Conservation (phyloP, 2,113 vertebrate species). For the Morphnarchus princeps region DNA sequence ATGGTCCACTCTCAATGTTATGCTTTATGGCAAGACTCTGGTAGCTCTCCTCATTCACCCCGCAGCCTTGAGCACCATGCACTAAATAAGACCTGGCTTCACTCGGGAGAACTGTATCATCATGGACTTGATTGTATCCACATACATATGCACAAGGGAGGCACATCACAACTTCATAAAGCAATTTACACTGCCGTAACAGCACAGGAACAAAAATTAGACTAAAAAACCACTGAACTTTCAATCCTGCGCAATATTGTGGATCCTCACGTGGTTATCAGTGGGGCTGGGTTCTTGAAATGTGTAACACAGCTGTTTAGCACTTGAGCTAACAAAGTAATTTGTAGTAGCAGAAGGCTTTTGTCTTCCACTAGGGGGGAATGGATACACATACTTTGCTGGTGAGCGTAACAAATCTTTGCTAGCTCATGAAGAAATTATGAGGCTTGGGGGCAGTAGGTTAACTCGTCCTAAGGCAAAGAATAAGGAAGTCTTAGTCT, state of each 20-base stretch:
- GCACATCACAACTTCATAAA: not conserved
- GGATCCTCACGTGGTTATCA: not conserved
- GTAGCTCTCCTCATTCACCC: not conserved
- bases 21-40: not conserved
- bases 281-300: not conserved
- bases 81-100: not conserved
- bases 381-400: conserved; percentile 18
- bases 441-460: not conserved
- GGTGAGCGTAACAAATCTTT: not conserved
- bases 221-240: not conserved
- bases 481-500: not conserved
- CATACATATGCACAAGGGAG: not conserved
- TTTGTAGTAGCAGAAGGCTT: not conserved
- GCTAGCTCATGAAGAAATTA: not conserved
- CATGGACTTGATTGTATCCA: not conserved
- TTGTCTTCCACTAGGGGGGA: conserved; percentile 54
- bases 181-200: not conserved
- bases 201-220: not conserved
- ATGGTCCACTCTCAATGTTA: not conserved
- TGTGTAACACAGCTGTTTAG: not conserved
- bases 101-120: not conserved
- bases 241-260: not conserved
- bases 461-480: not conserved
- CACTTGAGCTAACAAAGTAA: not conserved
- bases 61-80: not conserved